These are phyloP conservation scores for Invenusta paracnida DNA, from an alignment of 2,888 invertebrate genomes.

Conservation along the genomic window DNA sequence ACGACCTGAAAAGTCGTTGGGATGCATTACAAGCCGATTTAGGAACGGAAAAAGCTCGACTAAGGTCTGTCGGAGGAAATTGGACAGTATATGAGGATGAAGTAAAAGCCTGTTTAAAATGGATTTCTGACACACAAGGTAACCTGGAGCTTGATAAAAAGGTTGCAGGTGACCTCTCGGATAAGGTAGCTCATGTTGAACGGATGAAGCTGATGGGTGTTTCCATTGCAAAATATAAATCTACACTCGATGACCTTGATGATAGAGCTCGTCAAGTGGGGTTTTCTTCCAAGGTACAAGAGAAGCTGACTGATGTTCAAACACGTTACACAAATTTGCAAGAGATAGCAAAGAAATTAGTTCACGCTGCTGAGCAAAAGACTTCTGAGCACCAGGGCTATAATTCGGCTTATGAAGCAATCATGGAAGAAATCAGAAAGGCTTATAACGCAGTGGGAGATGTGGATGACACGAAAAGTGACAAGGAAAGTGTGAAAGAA, in stretches of 20 bases:
- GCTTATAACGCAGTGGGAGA: not conserved
- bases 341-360: not conserved
- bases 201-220: not conserved
- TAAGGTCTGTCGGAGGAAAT: not conserved
- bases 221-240: not conserved
- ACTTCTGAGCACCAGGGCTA: not conserved
- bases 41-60: not conserved
- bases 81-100: not conserved
- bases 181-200: slow-evolving; percentile 13
- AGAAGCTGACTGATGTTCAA: not conserved
- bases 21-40: not conserved
- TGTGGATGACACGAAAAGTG: not conserved
- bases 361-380: not conserved
- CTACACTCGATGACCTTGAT: not conserved
- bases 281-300: not conserved
- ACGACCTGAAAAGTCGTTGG: not conserved
- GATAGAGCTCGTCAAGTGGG: not conserved
- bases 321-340: not conserved
- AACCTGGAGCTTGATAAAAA: not conserved
- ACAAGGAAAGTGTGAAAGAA: not conserved
- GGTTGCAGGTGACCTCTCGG: not conserved
- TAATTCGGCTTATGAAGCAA: not conserved
- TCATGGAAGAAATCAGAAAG: not conserved
- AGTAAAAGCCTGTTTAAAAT: not conserved
- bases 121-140: not conserved